phyloP scores from a whole-genome alignment of 1,140 invertebrate genomes.

The Metaphire vulgaris region DNA sequence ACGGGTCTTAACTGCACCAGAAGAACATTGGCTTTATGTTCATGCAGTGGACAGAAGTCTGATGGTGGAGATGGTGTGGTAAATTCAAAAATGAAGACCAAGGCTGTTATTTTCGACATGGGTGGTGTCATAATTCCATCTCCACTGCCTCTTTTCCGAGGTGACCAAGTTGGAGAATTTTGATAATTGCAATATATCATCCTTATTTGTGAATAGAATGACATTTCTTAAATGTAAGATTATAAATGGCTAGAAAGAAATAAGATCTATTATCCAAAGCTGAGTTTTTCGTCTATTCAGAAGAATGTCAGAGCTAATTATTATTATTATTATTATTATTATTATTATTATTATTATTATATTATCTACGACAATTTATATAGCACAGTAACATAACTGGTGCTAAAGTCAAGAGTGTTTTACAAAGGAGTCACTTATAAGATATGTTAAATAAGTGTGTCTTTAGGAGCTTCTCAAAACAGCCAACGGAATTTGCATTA shows the following conservation, averaged over 20 bases:
- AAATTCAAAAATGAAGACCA: neutral
- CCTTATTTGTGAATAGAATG: neutral
- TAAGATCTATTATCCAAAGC: neutral
- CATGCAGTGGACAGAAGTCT: neutral
- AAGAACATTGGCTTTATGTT: neutral
- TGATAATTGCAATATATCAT: neutral
- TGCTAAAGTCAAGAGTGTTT: too few species aligned
- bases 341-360: too few species aligned
- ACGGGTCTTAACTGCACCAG: neutral
- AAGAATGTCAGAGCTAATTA: neutral
- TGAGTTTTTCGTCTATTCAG: neutral
- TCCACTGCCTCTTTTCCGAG: conserved; percentile 42
- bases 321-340: neutral
- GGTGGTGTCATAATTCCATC: conserved; percentile 50
- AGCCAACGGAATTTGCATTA: too few species aligned
- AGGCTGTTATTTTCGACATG: conserved; percentile 52
- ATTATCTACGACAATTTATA: too few species aligned
- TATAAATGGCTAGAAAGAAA: neutral
- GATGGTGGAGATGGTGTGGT: too few species aligned
- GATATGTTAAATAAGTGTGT: too few species aligned
- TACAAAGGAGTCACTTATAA: too few species aligned
- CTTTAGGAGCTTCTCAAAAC: too few species aligned
- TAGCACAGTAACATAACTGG: too few species aligned
- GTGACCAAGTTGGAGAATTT: conserved; percentile 30
- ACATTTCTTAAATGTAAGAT: neutral